Conservation (phyloP, 2,797 vertebrate genomes). For the Carapus acus region DNA sequence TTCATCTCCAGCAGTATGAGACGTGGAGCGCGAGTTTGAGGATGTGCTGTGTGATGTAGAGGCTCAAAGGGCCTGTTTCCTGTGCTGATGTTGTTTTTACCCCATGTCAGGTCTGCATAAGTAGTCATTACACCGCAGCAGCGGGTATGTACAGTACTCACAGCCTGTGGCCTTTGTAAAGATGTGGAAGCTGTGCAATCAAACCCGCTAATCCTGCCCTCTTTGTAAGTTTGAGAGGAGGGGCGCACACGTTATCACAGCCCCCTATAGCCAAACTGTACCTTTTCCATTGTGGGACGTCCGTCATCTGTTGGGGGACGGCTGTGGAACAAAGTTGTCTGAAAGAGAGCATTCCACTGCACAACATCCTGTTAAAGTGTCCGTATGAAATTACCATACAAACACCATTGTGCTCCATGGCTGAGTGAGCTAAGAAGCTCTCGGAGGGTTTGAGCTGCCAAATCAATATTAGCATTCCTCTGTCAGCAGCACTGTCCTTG, state of each 20-base stretch:
- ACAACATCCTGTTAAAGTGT: slow-evolving; percentile 66
- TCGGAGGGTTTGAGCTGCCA: slow-evolving; percentile 52
- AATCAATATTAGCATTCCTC: slow-evolving; percentile 68
- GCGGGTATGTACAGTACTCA: slow-evolving; percentile 21
- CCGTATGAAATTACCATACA: slow-evolving; percentile 66
- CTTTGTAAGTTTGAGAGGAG: slow-evolving; percentile 41
- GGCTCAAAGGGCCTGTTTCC: background rate
- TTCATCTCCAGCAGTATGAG: slow-evolving; percentile 4
- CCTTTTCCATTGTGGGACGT: slow-evolving; percentile 56
- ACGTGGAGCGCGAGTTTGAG: background rate
- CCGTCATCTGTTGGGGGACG: slow-evolving; percentile 43
- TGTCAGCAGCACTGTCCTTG: slow-evolving; percentile 53
- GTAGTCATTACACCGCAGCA: slow-evolving; percentile 27
- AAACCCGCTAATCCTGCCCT: slow-evolving; percentile 43
- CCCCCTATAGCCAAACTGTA: slow-evolving; percentile 56
- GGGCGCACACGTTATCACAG: slow-evolving; percentile 36
- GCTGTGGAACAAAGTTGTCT: slow-evolving; percentile 49
- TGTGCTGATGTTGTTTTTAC: slow-evolving; percentile 15
- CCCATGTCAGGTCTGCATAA: slow-evolving; percentile 43
- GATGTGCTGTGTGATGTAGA: background rate
- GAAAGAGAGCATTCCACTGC: slow-evolving; percentile 64
- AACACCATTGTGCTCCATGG: slow-evolving; percentile 60
- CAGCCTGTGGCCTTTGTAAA: slow-evolving; percentile 32
- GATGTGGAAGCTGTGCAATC: slow-evolving; percentile 19
- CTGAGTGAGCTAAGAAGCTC: slow-evolving; percentile 63